Evolutionary conservation across 1,140 invertebrate genomes (phyloP).

Genomic region (Drosophila nasuta): DNA sequence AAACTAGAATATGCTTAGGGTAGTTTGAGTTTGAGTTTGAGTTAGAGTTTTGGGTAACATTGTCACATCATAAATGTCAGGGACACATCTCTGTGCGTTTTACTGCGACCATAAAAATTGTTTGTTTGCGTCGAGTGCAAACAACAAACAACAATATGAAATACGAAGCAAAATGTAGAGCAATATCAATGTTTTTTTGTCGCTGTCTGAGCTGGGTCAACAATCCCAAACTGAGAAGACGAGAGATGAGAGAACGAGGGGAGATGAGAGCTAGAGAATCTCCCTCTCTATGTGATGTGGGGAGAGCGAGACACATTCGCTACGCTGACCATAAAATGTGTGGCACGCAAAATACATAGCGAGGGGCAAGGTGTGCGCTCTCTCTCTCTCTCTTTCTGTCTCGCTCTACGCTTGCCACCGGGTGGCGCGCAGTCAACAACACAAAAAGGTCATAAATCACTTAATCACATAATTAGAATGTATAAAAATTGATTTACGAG

Average conservation of each 20-base stretch:
- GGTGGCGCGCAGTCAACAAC: constrained; percentile 35
- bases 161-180: constrained; percentile 36
- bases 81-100: constrained; percentile 73
- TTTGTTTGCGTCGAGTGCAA: constrained; percentile 61
- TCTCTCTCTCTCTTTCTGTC: too few relatives aligned
- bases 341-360: constrained; percentile 16
- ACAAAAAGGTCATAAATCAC: constrained; percentile 74
- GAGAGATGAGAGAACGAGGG: constrained; percentile 20
- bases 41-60: constrained; percentile 50
- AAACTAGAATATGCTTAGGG: constrained; percentile 1
- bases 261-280: not conserved
- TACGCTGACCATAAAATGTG: constrained; percentile 46
- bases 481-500: constrained; percentile 82
- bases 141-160: constrained; percentile 64
- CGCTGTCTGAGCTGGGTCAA: constrained; percentile 66
- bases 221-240: constrained; percentile 26
- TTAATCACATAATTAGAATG: constrained; percentile 83
- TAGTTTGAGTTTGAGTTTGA: not conserved
- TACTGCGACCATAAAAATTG: constrained; percentile 72
- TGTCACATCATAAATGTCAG: constrained; percentile 81
- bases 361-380: too few relatives aligned
- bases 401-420: too few relatives aligned
- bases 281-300: not conserved
- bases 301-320: constrained; percentile 5
- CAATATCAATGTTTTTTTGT: constrained; percentile 19